Percentiles rank a stretch among this genome's conserved stretches.
phyloP scores from a whole-genome alignment of 1,140 invertebrate species.

The Brachionus calyciflorus region DNA sequence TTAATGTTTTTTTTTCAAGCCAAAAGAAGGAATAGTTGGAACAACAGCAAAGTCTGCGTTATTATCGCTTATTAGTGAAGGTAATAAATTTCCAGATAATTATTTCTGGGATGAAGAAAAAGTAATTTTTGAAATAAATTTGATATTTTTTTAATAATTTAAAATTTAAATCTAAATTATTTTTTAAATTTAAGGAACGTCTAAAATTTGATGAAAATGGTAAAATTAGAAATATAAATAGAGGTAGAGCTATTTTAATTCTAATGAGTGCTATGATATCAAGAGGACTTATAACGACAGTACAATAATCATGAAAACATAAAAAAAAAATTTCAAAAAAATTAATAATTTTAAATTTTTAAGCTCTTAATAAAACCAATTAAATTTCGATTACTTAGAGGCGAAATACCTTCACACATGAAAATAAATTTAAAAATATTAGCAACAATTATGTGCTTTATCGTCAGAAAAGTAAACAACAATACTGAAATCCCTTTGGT shows the following conservation, averaged over 20 bases:
- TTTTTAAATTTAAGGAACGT: constrained; percentile 1
- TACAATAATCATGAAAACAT: not conserved
- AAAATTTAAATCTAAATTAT: not conserved
- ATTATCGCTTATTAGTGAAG: constrained; percentile 23
- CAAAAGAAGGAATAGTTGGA: constrained; percentile 44
- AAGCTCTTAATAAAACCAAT: constrained; percentile 43
- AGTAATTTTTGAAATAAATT: constrained; percentile 20
- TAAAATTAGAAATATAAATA: constrained; percentile 42
- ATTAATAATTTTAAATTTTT: not conserved
- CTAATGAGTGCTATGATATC: constrained; percentile 29
- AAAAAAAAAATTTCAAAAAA: not conserved
- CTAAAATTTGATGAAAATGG: constrained; percentile 42
- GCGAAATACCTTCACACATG: not conserved
- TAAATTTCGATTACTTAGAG: constrained; percentile 38
- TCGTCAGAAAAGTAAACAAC: constrained; percentile 30
- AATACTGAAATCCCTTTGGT: not conserved
- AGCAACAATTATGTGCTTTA: constrained; percentile 30
- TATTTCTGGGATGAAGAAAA: constrained; percentile 45
- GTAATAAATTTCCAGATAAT: constrained; percentile 40
- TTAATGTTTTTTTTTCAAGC: not conserved
- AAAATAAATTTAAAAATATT: constrained; percentile 41
- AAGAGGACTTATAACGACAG: constrained; percentile 30
- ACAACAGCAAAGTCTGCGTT: constrained; percentile 33
- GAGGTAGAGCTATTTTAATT: constrained; percentile 43
- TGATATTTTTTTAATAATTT: not conserved